Base-by-base conservation (phyloP, 2,888 invertebrate species). In the Corbicula japonica region DNA sequence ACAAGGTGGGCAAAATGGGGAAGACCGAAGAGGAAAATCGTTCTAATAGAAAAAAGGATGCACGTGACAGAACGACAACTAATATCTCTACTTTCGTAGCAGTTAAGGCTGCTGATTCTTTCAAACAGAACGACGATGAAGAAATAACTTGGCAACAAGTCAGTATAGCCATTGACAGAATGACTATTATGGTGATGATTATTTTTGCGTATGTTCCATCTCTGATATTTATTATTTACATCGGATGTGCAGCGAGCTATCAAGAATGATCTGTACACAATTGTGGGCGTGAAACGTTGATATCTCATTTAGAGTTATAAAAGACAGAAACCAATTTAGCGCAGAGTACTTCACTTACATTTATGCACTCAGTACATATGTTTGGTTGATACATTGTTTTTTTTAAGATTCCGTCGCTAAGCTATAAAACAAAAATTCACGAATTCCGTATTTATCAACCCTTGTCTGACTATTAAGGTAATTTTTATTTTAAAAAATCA, bases 131-230 rank as follows among this genome's bases (percentile, higher is more conserved):
- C 10, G 26, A 6, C 41, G 23, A 23, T 4, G 26, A 26, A 8
- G 41, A 60, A 2, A 26, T 12, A 12, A 23, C 44, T 10, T 62
- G 62, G 62, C 44, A 62, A 30, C 28, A 44, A 1, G 15, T 62
- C 30, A 62, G 62, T 46, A 21, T n/a, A n/a, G 10, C 26, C 12
- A 44, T 62, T 44, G 62, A 62, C 30, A 62, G 46, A 12, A 15
- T 44, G 6, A 21, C 46, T 0, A 46, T 62, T 41, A 15, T 62
- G 10, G n/a, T 62, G 3, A 23, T 32, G 8, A 23, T 21, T 21
- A n/a, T 28, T 1, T 15, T 44, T 15, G 30, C 30, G 8, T 26
- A 18, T 18, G 18, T 41, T 30, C 44, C 62, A 5, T 46, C 44
- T n/a, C 6, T 62, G 6, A 6, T 32, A 28, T 62, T 62, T 44